Conservation (phyloP, 2,113 vertebrate genomes). For the Stigmatopora nigra region DNA sequence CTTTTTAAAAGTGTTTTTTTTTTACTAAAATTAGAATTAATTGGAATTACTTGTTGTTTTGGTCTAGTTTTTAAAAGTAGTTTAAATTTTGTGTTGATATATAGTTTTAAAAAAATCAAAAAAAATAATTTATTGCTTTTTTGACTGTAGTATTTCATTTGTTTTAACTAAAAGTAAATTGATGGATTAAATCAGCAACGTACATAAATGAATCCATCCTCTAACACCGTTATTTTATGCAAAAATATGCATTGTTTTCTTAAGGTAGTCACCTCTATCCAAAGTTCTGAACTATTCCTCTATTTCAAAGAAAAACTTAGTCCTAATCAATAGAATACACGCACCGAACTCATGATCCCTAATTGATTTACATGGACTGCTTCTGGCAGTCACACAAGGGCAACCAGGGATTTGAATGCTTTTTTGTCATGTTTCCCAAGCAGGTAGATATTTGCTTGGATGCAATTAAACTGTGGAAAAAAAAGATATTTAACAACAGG, state of each 20-base stretch:
- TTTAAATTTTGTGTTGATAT: neutral
- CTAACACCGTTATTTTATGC: neutral
- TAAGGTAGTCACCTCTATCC: conserved; percentile 26
- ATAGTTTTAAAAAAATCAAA: too few species aligned
- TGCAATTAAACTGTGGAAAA: conserved; percentile 39
- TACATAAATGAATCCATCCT: neutral
- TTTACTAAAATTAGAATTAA: neutral
- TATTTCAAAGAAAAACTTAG: conserved; percentile 36
- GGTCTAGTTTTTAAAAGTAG: neutral
- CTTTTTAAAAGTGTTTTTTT: neutral
- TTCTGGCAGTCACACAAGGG: conserved; percentile 37
- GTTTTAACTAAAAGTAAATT: conserved; percentile 31
- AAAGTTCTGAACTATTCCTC: conserved; percentile 1
- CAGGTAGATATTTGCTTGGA: conserved; percentile 40
- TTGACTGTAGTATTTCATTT: too few species aligned
- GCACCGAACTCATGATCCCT: conserved; percentile 23
- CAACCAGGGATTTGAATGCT: conserved; percentile 46
- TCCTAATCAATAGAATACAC: conserved; percentile 27
- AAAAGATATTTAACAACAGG: conserved; percentile 4
- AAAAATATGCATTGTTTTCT: conserved; percentile 26
- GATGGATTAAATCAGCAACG: conserved; percentile 32
- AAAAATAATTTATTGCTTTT: too few species aligned
- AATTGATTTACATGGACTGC: conserved; percentile 48
- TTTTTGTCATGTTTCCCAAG: conserved; percentile 42
- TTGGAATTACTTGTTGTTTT: neutral